Evolutionary conservation across 2,888 invertebrate genomes (phyloP).

Genomic region (Caenorhabditis doughertyi): DNA sequence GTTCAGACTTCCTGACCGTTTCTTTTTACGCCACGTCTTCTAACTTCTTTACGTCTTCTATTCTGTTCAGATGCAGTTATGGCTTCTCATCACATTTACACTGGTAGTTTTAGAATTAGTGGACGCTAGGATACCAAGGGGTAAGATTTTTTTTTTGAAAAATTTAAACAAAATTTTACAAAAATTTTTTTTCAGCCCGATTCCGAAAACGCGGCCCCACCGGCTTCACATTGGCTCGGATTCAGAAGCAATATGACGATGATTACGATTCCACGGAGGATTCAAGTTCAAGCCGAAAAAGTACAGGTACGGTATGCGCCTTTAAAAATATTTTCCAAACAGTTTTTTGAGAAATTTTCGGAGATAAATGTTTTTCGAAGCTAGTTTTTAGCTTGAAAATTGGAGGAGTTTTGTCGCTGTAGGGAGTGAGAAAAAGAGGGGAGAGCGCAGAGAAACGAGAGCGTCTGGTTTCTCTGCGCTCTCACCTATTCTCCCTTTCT

Average conservation of each 20-base stretch:
- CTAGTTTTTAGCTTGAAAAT: neutral
- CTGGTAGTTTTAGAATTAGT: neutral
- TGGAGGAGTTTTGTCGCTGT: no score
- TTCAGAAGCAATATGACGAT: slow-evolving; percentile 71
- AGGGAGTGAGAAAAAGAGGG: slow-evolving; percentile 6
- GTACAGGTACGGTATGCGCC: slow-evolving; percentile 25
- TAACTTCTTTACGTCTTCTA: neutral
- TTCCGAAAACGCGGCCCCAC: slow-evolving; percentile 67
- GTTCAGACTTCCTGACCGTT: slow-evolving; percentile 40
- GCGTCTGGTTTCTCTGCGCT: no score
- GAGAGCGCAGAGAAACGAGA: no score
- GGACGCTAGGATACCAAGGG: slow-evolving; percentile 45
- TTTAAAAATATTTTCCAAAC: no score
- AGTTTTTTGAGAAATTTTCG: no score
- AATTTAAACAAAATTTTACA: neutral
- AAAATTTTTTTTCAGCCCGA: slow-evolving; percentile 39
- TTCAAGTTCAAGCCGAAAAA: slow-evolving; percentile 34
- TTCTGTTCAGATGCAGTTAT: slow-evolving; percentile 54
- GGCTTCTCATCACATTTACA: slow-evolving; percentile 34
- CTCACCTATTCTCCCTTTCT: no score
- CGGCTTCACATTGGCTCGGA: slow-evolving; percentile 70
- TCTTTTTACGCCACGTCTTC: neutral
- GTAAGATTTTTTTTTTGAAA: no score
- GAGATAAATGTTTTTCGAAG: no score
- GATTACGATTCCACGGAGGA: slow-evolving; percentile 62